Evolutionary conservation across 2,113 vertebrate species (phyloP), one percentile per base, ranked within the genome.

Genomic region (Neoarius graeffei): DNA sequence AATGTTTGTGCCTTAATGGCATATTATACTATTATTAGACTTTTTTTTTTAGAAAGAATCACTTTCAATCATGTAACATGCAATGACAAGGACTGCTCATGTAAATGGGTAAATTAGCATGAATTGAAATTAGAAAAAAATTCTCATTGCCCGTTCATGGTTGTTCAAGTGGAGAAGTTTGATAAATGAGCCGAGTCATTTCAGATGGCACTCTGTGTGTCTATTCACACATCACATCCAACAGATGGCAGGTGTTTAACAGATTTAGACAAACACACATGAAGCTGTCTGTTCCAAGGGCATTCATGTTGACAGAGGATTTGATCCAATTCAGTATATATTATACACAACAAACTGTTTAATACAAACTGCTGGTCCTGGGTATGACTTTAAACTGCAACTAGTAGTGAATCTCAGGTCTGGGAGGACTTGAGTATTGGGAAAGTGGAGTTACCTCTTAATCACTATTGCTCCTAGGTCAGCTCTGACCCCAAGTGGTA

Each of bases 251-350:
- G 30, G 56, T 60, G 71, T 85, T 85, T 85, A 85, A 77, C 64
- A 59, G 71, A 19, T 76, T 77, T 48, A 77, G 71, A 77, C 84
- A 85, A 85, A 85, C 71, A 48, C 35, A 5, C 56, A 85, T 54
- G 52, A 62, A 27, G 69, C 66, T 71, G 83, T 56, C 9, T 83
- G 30, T 64, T 64, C 60, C 60, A 50, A 96, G 92, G 95, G 95
- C 93, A 96, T 96, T 96, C 35, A 0, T 50, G 27, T 60, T 81
- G 60, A 35, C 9, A 20, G 17, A 60, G 27, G 56, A 35, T 60
- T 81, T 81, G 30, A 66, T 50, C 60, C 9, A 62, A 48, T 1
- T 66, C 23, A 15, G 13, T 82, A 19, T 59, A 81, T 42, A 42
- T 42, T 42, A 4, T 42, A 42, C 42, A 42, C 42, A 42, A 4